Conservation (phyloP, 1,140 invertebrate genomes). For the Papilio helenus region DNA sequence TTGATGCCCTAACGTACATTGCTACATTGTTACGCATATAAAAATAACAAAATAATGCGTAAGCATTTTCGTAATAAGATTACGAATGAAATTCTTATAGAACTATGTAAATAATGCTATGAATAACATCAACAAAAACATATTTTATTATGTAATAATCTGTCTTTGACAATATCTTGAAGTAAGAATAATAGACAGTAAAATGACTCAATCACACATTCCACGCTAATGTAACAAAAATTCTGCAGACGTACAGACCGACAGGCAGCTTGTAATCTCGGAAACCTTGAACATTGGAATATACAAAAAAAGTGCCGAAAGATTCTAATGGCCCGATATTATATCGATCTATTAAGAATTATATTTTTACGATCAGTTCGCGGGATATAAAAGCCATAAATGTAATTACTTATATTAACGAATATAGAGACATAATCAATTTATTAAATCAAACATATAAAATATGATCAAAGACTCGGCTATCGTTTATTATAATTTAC, state of each 20-base stretch:
- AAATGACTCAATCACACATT: constrained; percentile 20
- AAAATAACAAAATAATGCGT: too few relatives aligned
- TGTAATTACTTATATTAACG: constrained; percentile 28
- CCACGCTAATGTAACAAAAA: background rate
- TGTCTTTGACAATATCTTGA: background rate
- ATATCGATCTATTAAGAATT: background rate
- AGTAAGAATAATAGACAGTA: constrained; percentile 1
- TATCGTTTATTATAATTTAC: constrained; percentile 33
- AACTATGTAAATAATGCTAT: background rate
- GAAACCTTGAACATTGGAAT: background rate
- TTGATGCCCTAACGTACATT: too few relatives aligned
- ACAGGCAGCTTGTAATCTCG: background rate
- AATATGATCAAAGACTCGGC: constrained; percentile 8
- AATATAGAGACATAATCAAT: constrained; percentile 40
- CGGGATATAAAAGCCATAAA: constrained; percentile 37
- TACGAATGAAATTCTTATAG: background rate
- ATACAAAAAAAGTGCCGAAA: constrained; percentile 2
- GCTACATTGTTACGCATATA: too few relatives aligned
- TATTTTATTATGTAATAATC: background rate
- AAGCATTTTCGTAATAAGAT: background rate
- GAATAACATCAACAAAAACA: background rate
- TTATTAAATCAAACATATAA: constrained; percentile 39
- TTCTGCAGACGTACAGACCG: background rate
- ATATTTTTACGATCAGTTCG: constrained; percentile 30
- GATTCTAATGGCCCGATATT: background rate